Base-by-base conservation (phyloP, 2,113 vertebrate genomes). In the Sakesphorus luctuosus region DNA sequence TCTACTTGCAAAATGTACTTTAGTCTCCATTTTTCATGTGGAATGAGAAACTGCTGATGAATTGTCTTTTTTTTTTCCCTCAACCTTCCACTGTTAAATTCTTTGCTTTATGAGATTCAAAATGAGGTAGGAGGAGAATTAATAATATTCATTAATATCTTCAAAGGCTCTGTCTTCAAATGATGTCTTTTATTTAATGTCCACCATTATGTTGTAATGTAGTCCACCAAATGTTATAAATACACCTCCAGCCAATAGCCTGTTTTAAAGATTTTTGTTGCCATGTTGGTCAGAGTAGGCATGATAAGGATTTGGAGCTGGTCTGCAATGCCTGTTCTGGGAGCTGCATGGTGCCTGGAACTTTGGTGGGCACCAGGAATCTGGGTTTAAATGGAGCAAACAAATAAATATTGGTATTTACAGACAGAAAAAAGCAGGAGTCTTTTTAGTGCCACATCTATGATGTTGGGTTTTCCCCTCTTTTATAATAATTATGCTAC, bases 51-150 rank as follows among this genome's bases (percentile, higher is more conserved):
- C 71, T 46, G 4, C 25, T 74, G 38, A 23, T 67, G 20, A 77
- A 33, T 25, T 58, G 6, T 23, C 29, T 15, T 6, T 7, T 2
- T 4, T 29, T 13, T 12, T 12, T 1, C 2, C 1, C 19, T 2
- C n/a, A 66, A 0, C 43, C 14, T 71, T 84, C 29, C 1, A 1
- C 7, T 65, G 16, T 38, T 87, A 35, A 47, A 67, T 55, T 61
- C 43, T 19, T 78, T 68, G 24, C 38, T 84, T 56, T 58, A 4
- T 35, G 43, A 82, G 8, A 14, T n/a, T 43, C 23, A 53, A 8
- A 36, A 11, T 52, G 7, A 40, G 9, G 18, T 40, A 49, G 62
- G 35, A 69, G 21, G 18, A 38, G 2, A 52, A 26, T 46, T 80
- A 40, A 24, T 46, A 40, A 13, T 63, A 59, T 4, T 49, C 40